Conservation (phyloP, 2,888 invertebrate species). For the Atrina japonica region DNA sequence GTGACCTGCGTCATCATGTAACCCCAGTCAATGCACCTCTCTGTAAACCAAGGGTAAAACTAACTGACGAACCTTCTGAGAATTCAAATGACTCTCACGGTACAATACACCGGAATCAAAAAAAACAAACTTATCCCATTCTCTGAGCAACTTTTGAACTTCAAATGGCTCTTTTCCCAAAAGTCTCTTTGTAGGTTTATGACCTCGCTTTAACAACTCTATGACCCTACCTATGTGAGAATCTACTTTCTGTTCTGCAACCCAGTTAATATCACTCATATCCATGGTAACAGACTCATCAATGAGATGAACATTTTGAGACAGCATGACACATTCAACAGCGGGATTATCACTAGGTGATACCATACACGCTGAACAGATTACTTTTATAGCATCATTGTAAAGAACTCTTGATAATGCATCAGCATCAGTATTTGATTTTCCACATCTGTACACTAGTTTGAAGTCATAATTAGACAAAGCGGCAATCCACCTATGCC, state of each 20-base stretch:
- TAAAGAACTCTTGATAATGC: no score
- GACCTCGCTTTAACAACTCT: conserved; percentile 1
- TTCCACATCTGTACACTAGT: conserved; percentile 13
- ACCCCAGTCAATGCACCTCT: neutral
- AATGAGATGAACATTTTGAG: neutral
- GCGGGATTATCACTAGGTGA: no score
- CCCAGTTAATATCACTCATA: neutral
- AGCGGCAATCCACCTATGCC: no score
- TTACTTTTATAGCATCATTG: neutral
- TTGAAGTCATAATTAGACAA: conserved; percentile 38
- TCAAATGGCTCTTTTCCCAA: no score
- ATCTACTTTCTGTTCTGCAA: conserved; percentile 1
- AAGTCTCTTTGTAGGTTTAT: neutral
- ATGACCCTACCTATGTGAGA: neutral
- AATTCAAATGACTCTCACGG: conserved; percentile 5
- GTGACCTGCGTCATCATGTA: conserved; percentile 39
- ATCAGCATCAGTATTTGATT: neutral
- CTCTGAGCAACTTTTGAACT: no score
- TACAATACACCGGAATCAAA: conserved; percentile 32
- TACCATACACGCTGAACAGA: neutral
- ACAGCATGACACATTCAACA: neutral
- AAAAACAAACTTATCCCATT: no score
- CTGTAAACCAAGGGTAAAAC: conserved; percentile 23
- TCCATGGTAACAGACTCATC: neutral
- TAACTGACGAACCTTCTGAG: conserved; percentile 11